Evolutionary conservation across 92 coral and sea anemone species (phyloP).

Genomic region (Zoanthus sansibaricus): DNA sequence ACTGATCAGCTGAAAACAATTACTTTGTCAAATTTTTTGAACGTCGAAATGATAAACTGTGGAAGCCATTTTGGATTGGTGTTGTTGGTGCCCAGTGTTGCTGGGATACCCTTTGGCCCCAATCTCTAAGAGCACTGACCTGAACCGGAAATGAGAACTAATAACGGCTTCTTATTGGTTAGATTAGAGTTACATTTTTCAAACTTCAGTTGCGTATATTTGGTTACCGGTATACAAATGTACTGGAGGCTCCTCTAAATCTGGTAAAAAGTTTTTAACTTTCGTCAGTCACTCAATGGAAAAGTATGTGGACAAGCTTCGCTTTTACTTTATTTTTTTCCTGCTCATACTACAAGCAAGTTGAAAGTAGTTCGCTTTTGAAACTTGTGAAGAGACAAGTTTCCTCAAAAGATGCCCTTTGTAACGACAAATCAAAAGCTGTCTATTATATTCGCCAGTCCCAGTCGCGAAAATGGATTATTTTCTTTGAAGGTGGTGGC

Average conservation of each 20-base stretch:
- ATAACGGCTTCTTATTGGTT: slow-evolving; percentile 16
- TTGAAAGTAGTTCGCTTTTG: slow-evolving; percentile 5
- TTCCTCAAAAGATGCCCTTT: slow-evolving; percentile 45
- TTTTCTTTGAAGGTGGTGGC: slow-evolving; percentile 77
- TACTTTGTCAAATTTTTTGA: not conserved
- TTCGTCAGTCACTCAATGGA: not conserved
- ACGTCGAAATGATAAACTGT: not conserved
- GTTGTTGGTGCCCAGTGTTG: slow-evolving; percentile 52
- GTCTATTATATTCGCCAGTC: slow-evolving; percentile 48
- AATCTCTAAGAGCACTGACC: not conserved
- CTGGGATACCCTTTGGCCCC: slow-evolving; percentile 48
- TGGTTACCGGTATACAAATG: slow-evolving; percentile 18
- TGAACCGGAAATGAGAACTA: slow-evolving; percentile 20
- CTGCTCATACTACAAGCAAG: not conserved
- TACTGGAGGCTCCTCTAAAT: slow-evolving; percentile 30
- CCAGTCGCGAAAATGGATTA: slow-evolving; percentile 47
- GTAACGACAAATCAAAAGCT: slow-evolving; percentile 70
- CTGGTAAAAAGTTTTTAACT: not conserved
- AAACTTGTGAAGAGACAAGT: slow-evolving; percentile 44
- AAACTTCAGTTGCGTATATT: slow-evolving; percentile 27
- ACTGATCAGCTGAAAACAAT: not conserved
- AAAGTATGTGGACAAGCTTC: slow-evolving; percentile 1
- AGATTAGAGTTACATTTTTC: not conserved
- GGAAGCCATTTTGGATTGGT: slow-evolving; percentile 48
- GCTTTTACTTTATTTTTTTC: not conserved